phyloP scores from a whole-genome alignment of 2,888 invertebrate genomes.

The Calliopum simillimum region DNA sequence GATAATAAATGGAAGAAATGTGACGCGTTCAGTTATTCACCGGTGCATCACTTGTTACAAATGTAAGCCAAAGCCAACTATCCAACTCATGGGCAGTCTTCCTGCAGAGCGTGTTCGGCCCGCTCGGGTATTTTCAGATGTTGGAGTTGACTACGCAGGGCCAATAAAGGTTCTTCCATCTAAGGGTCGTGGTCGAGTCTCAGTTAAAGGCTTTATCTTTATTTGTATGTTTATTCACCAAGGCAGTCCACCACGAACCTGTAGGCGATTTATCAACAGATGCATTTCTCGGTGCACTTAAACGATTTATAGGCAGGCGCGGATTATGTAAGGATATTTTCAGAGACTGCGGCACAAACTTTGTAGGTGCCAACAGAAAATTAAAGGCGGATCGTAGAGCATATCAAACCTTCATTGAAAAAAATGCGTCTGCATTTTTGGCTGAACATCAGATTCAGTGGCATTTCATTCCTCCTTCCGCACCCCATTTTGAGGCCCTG shows the following conservation, averaged over 20 bases:
- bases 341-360: constrained; percentile 20
- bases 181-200: constrained; percentile 29
- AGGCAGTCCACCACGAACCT: constrained; percentile 17
- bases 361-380: not conserved
- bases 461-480: too few species aligned
- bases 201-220: constrained; percentile 9
- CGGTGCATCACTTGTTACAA: constrained; percentile 35
- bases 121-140: constrained; percentile 20
- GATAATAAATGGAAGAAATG: constrained; percentile 36
- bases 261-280: constrained; percentile 43
- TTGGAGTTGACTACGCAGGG: constrained; percentile 39
- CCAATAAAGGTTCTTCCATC: constrained; percentile 32
- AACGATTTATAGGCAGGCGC: constrained; percentile 8
- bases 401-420: not conserved
- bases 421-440: not conserved
- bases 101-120: constrained; percentile 25
- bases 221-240: constrained; percentile 15
- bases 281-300: constrained; percentile 13
- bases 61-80: constrained; percentile 20
- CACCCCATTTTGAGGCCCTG: too few species aligned
- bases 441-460: not conserved
- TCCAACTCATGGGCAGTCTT: constrained; percentile 31
- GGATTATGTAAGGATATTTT: constrained; percentile 5
- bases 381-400: not conserved
- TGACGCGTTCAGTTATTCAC: constrained; percentile 30